Base-by-base conservation (phyloP, 2,888 invertebrate genomes). In the Furcula furcula region DNA sequence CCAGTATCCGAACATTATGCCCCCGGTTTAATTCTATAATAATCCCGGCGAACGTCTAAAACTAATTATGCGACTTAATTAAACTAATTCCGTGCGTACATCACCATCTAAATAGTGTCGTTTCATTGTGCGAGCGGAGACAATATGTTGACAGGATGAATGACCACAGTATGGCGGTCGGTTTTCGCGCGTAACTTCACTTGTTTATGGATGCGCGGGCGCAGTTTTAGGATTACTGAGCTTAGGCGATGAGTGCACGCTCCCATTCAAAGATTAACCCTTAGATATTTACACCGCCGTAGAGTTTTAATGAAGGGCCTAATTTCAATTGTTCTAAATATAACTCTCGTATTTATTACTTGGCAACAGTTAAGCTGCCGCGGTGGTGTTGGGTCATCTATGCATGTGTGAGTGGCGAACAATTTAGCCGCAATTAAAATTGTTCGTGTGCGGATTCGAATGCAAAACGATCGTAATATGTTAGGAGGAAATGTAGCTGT, bases 61-160 rank as follows among this genome's bases (percentile, higher is more conserved):
- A 77, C 83, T 85, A 86, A 87, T 84, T 82, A 81, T 66, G 62
- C 65, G 67, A 76, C 73, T 77, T 85, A 84, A 85, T 87, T 84
- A 84, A 72, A 76, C 76, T 80, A 85, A 84, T 77, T 78, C 67
- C 57, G 46, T 55, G 60, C 73, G 72, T 84, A 80, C 65, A 82
- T 85, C 83, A 83, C 71, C 76, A 76, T 79, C 75, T 83, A 82
- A 85, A 76, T 73, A 78, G 77, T 75, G 71, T 70, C 70, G 66
- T 73, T 76, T 79, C 81, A 83, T 84, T 84, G 84, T 82, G 77
- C 66, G 67, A 56, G 66, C 80, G 68, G 63, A 78, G 85, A 87
- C 85, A 84, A 83, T 82, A 83, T 80, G 87, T 80, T 86, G 88
- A 88, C 86, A 87, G 84, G 73, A 83, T 82, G 82, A 86, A 84